Evolutionary conservation across 1,140 invertebrate species (phyloP), one percentile per base, ranked within the genome.

Genomic region (Homalodisca vitripennis): DNA sequence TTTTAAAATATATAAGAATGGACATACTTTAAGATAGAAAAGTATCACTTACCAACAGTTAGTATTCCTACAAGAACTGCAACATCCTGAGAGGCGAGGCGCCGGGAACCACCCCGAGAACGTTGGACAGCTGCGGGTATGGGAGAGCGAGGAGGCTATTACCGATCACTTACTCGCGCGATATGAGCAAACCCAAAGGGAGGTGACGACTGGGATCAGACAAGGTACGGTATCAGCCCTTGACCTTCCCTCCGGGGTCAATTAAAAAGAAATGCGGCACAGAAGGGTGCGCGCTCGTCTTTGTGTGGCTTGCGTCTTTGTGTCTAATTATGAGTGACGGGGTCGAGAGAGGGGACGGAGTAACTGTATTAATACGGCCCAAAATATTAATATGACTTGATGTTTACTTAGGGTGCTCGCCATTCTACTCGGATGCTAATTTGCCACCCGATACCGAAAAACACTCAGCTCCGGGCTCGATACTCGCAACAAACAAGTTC

Each of bases 301-400:
- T n/a, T 32, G 60, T 63, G 60, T 63, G 60, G 60, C 29, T 20
- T 32, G 34, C 27, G 14, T 29, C 60, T 63, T 63, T 63, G 60
- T 63, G 27, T 32, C 41, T 46, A 66, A 66, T 47, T 47, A 66
- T 66, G 63, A 66, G 26, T 66, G 63, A 66, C 63, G 26, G 63
- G 10, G 30, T 31, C 30, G 34, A 63, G 60, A 2, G 31, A 32
- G 24, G 32, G 22, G 20, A 66, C 22, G 41, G 41, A 66, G 63
- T 46, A 47, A 46, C 63, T 46, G 34, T 66, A 66, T 66, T 66
- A 66, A 66, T 66, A 31, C 30, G 31, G 32, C 41, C 24, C 63
- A 46, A 66, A 66, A 46, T 66, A 66, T 66, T 66, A 66, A 66
- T 66, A 66, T 46, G 24, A 46, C 63, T 27, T 66, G 63, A 66